A percentile compares a stretch with the other conserved stretches of the same genome.
phyloP scores from a whole-genome alignment of 2,797 vertebrate species.

The Tangara arthus region DNA sequence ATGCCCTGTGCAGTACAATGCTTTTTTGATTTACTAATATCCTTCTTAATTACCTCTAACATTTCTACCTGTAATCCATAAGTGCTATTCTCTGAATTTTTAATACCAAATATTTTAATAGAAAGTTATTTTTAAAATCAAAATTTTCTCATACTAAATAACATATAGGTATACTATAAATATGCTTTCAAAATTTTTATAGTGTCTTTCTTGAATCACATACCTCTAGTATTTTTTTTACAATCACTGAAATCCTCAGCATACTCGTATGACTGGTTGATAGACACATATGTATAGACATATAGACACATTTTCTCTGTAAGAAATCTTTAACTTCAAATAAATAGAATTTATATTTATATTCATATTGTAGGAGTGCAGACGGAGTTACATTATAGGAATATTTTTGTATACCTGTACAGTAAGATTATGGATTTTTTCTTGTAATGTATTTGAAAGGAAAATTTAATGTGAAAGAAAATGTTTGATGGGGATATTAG shows the following conservation, averaged over 20 bases:
- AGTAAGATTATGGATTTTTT: not conserved
- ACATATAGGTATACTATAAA: not conserved
- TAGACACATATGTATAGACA: accelerated
- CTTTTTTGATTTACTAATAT: not conserved
- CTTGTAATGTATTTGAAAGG: not conserved
- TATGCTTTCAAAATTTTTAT: not conserved
- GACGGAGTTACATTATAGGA: not conserved
- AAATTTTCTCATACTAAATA: accelerated
- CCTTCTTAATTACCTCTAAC: not conserved
- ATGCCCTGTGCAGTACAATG: not conserved
- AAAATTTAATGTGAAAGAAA: not conserved
- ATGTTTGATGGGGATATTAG: not conserved
- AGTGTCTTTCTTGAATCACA: not conserved
- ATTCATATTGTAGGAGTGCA: not conserved
- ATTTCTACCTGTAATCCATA: not conserved
- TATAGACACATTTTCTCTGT: not conserved
- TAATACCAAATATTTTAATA: not conserved
- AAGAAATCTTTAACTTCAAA: not conserved
- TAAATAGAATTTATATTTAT: not conserved
- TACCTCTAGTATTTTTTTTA: not conserved
- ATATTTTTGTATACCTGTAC: not conserved
- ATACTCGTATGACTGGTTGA: not conserved
- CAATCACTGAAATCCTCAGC: not conserved
- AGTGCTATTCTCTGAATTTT: not conserved
- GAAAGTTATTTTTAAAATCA: not conserved